Conservation (phyloP, 2,113 vertebrate genomes). For the Gopherus flavomarginatus region DNA sequence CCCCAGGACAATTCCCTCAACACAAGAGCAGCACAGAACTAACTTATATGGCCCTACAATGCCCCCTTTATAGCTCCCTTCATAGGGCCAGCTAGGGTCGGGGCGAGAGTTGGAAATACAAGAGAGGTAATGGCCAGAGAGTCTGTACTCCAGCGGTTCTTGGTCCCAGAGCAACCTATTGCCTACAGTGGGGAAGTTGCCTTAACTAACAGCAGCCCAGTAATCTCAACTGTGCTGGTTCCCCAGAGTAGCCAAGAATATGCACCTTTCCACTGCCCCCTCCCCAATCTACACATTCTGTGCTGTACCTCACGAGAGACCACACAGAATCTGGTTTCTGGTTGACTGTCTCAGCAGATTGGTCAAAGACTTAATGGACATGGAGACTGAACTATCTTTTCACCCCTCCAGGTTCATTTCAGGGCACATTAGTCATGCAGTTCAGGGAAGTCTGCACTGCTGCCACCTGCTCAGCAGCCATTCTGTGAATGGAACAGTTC, state of each 20-base stretch:
- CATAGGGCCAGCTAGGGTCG: neutral
- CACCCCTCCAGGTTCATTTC: neutral
- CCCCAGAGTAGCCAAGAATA: accelerated
- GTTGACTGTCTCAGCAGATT: neutral
- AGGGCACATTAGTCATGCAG: neutral
- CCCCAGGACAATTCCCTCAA: neutral
- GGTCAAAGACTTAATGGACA: neutral
- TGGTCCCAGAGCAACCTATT: neutral
- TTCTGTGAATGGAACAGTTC: neutral
- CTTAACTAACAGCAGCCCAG: neutral
- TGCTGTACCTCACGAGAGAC: accelerated
- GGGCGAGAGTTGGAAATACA: neutral
- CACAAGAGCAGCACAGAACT: neutral
- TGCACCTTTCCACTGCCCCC: accelerated
- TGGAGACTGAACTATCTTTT: neutral
- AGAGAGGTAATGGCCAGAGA: neutral
- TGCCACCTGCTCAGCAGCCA: accelerated
- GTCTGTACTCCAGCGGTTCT: neutral
- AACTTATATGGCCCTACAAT: neutral
- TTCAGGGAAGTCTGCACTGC: accelerated
- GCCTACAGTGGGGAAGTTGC: neutral
- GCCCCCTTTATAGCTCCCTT: neutral
- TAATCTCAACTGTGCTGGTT: accelerated
- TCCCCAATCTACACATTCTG: accelerated
- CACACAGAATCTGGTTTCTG: neutral